Evolutionary conservation across 2,113 vertebrate species (phyloP), one percentile per base, ranked within the genome.

Genomic region (Manacus vitellinus): DNA sequence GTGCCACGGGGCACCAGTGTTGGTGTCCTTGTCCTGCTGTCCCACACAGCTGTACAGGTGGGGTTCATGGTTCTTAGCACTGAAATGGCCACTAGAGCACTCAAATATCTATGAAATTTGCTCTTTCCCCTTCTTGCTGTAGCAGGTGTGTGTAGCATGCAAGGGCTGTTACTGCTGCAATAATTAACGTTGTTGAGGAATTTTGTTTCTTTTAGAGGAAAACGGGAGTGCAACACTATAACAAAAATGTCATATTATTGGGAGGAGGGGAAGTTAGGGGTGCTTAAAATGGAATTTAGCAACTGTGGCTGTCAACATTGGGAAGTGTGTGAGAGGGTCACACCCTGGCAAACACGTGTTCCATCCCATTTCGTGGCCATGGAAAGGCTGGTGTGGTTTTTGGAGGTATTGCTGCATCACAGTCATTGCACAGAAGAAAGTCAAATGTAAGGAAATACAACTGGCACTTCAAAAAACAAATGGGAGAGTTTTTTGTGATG

Each of bases 201-300:
- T 10, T 47, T 39, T 27, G 24, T 14, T n/a, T 71, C 54, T 61
- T 49, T 72, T 28, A 2, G 61, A 66, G n/a, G 44, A 58, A 82
- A 66, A 30, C 8, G 56, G 16, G 91, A 35, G 8, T 61, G 3
- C 55, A 55, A 78, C 24, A 49, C n/a, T 51, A 22, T 41, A 9
- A 35, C 8, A 71, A 82, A 83, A 43, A 67, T 13, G 7, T 11
- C 31, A 5, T 39, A 21, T 74, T 33, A 12, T 23, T 79, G 58
- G 14, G 33, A 51, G 23, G 6, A 31, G 14, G 1, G 4, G 1
- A 4, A 10, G 5, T 52, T 66, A 17, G 33, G 6, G 23, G 1
- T 67, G 28, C 21, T 79, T 86, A 55, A 86, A 80, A 59, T 31
- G 20, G 12, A 72, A 51, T 3, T 72, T 41, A 13, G 17, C 31